Percentiles rank a stretch among this genome's conserved stretches.
These are phyloP conservation scores for Mesorhabditis sp. DNA, from an alignment of 2,888 invertebrate species.

Conservation along the genomic window DNA sequence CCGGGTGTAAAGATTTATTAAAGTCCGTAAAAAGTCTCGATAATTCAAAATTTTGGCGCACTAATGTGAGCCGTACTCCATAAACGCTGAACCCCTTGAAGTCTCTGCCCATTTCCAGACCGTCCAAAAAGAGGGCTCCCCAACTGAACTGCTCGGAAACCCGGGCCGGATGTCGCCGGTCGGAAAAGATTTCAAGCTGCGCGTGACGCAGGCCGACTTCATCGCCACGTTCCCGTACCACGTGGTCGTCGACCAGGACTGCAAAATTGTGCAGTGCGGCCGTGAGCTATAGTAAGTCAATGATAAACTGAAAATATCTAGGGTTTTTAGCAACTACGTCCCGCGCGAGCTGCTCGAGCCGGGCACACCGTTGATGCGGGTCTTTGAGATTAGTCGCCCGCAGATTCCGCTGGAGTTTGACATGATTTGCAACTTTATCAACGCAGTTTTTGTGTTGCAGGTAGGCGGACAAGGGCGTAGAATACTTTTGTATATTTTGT, in stretches of 20 bases:
- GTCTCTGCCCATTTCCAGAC: not conserved
- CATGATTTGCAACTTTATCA: conserved; percentile 52
- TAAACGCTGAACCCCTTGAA: not conserved
- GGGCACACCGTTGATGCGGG: conserved; percentile 47
- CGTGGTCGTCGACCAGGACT: conserved; percentile 50
- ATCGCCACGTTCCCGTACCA: conserved; percentile 46
- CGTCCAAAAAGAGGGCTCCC: not conserved
- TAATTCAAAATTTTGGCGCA: not conserved
- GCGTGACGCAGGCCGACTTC: conserved; percentile 28
- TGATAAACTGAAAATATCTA: not conserved
- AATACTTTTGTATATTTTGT: too few relatives aligned
- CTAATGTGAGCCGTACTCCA: not conserved
- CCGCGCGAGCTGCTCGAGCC: conserved; percentile 40
- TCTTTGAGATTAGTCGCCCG: conserved; percentile 50
- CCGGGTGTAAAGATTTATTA: not conserved
- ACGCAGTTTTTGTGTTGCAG: conserved; percentile 50
- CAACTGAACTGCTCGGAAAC: not conserved
- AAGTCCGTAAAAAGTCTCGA: not conserved
- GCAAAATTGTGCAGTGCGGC: conserved; percentile 48
- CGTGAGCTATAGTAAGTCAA: conserved; percentile 42
- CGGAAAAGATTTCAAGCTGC: conserved; percentile 19
- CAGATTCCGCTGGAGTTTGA: conserved; percentile 56
- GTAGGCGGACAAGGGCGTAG: conserved; percentile 8
- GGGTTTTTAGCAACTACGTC: conserved; percentile 42
- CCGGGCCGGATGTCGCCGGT: conserved; percentile 8